A percentile compares a stretch with the other conserved stretches of the same genome.
These are phyloP conservation scores for Dasyornis broadbenti DNA, from an alignment of 2,113 vertebrate genomes.

Conservation along the genomic window DNA sequence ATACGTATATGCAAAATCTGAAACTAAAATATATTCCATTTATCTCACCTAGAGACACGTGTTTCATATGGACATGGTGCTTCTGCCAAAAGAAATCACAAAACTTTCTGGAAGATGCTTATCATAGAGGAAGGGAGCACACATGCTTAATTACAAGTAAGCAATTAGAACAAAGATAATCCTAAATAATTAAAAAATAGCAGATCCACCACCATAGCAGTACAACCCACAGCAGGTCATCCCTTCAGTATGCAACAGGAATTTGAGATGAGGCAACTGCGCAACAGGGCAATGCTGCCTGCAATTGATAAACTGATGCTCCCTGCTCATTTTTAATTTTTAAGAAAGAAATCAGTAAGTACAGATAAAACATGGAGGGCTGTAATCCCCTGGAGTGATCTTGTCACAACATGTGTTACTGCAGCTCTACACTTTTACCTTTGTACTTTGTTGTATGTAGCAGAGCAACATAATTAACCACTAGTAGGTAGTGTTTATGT, in stretches of 20 bases:
- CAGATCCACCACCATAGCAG: rapidly evolving
- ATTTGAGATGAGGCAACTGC: not conserved
- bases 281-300: not conserved
- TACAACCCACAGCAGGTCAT: not conserved
- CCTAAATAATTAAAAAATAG: not conserved
- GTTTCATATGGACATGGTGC: not conserved
- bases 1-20: not conserved
- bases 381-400: conserved; percentile 58
- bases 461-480: conserved; percentile 74
- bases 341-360: not conserved
- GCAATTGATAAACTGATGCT: not conserved
- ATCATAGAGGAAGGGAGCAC: not conserved
- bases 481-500: conserved; percentile 76
- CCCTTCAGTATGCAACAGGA: not conserved
- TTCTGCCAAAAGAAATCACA: not conserved
- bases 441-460: conserved; percentile 66
- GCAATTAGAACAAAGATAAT: not conserved
- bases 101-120: not conserved
- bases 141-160: not conserved
- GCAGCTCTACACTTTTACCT: conserved; percentile 64
- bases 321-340: not conserved
- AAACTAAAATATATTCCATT: not conserved
- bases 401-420: conserved; percentile 64
- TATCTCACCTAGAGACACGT: not conserved
- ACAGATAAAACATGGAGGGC: not conserved